These are phyloP conservation scores for Muntiacus reevesi DNA, from an alignment of 2,113 vertebrate species.

Conservation along the genomic window DNA sequence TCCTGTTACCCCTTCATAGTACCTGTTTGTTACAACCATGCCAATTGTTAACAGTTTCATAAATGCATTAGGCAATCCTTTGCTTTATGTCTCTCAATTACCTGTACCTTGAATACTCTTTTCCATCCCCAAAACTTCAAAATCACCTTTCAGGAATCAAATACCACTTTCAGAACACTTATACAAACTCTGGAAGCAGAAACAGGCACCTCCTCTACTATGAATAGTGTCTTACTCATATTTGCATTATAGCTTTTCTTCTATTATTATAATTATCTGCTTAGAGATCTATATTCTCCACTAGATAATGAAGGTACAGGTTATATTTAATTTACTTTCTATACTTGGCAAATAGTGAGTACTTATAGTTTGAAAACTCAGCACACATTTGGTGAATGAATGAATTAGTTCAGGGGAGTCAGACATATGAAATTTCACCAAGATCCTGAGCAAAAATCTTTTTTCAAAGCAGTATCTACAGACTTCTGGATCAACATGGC, in stretches of 20 bases:
- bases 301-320: background rate
- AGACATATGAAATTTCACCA: background rate
- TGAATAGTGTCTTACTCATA: background rate
- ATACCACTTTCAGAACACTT: background rate
- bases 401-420: background rate
- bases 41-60: background rate
- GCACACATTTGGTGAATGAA: background rate
- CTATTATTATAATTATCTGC: background rate
- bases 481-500: background rate
- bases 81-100: background rate
- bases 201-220: background rate
- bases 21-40: background rate
- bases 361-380: background rate
- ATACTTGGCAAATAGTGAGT: background rate
- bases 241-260: background rate
- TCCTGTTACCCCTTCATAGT: background rate
- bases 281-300: background rate
- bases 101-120: background rate
- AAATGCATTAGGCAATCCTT: background rate
- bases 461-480: background rate
- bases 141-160: background rate
- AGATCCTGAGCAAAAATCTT: background rate
- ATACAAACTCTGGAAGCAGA: background rate
- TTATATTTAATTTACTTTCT: background rate
- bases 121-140: background rate